Base-by-base conservation (phyloP, 2,888 invertebrate genomes). In the Halictus ligatus region DNA sequence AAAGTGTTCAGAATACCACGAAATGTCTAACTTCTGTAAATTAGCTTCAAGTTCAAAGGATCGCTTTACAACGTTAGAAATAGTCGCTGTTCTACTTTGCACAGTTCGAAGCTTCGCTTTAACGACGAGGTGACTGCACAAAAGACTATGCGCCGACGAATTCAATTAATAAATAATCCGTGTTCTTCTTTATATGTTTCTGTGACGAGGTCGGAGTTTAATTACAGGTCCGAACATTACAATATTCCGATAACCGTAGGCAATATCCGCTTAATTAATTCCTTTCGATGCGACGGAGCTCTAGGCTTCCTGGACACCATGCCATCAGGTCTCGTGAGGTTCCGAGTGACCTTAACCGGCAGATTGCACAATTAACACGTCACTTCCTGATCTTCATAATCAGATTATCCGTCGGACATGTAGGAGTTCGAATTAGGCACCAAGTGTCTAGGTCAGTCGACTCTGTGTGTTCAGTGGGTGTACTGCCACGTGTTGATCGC, bases 311-410 rank as follows among this genome's bases (percentile, higher is more conserved):
- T 75, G 67, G 48, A 54, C 43, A n/a, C 40, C 15, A 15, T 50
- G 13, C 18, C 46, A 18, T 50, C 29, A 21, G 18, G 58, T 60
- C 46, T 46, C 48, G n/a, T 76, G 60, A 54, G 25, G 48, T 46
- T 75, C 80, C 73, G 50, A 75, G n/a, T 85, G 86, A 85, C 85
- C 82, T 87, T 85, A 82, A 85, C 86, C 82, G 78, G 80, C 75
- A 82, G 79, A 85, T 83, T 77, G 79, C 74, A 80, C 79, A 78
- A 83, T 86, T 80, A 83, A 46, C 64, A 77, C 79, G 77, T 81
- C 81, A 71, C 75, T 83, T 83, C 48, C 79, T 79, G 75, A 76
- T 86, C 73, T 78, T 83, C 74, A 78, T 87, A 86, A 86, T 81
- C 80, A 72, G 71, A 79, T 87, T 86, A 87, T 80, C 69, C 54